Percentiles rank a stretch among this genome's conserved stretches.
Evolutionary conservation across 2,113 vertebrate genomes (phyloP).

Genomic region (Steatornis caripensis): DNA sequence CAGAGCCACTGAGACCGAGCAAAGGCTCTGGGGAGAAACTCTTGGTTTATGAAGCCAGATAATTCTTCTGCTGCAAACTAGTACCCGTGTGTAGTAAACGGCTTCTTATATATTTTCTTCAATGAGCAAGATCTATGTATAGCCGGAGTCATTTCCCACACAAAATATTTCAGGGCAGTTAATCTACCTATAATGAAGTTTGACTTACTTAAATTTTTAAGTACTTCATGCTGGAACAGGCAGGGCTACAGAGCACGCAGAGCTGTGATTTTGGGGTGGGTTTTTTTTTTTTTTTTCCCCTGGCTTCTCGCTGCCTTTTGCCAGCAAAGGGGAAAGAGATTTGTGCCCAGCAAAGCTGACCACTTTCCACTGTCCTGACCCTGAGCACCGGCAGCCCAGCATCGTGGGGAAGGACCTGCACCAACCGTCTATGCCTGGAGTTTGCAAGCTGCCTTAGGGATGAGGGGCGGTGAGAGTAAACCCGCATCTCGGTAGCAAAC

Average conservation of each 20-base stretch:
- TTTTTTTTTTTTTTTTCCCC: not conserved
- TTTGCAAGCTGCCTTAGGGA: too few species aligned
- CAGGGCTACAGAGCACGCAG: rapidly evolving
- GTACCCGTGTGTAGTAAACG: not conserved
- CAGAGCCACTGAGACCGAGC: not conserved
- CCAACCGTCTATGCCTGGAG: not conserved
- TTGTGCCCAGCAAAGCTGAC: not conserved
- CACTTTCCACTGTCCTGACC: not conserved
- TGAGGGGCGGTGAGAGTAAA: not conserved
- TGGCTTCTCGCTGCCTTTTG: not conserved
- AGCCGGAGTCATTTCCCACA: not conserved
- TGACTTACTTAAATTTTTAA: not conserved
- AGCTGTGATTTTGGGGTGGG: too few species aligned
- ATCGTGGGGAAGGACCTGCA: not conserved
- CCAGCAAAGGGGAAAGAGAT: not conserved
- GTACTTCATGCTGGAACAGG: not conserved
- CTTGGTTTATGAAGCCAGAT: not conserved
- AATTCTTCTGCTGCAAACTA: not conserved
- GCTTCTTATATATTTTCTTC: not conserved
- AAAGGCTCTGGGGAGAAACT: not conserved
- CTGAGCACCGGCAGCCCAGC: not conserved
- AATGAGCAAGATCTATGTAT: not conserved
- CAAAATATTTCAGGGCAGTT: not conserved
- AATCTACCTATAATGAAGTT: not conserved
- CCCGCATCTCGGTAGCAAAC: rapidly evolving